phyloP scores from a whole-genome alignment of 2,888 invertebrate species.

The Nymphalis c-album region DNA sequence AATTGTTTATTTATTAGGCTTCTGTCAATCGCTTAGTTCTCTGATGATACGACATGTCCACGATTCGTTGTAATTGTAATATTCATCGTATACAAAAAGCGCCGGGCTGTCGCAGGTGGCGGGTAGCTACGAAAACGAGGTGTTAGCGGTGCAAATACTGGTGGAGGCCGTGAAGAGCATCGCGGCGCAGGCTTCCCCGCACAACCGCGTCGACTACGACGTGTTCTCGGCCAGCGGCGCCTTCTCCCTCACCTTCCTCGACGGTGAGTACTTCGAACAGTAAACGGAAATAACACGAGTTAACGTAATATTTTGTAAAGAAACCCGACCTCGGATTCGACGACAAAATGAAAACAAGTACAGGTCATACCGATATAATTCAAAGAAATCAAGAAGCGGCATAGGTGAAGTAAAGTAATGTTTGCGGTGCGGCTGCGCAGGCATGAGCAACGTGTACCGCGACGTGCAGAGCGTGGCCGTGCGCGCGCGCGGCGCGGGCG shows the following conservation, averaged over 20 bases:
- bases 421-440: slow-evolving; percentile 43
- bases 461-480: slow-evolving; percentile 91
- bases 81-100: not conserved
- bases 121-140: slow-evolving; percentile 92
- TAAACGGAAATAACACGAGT: too few relatives aligned
- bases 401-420: not conserved
- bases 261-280: slow-evolving; percentile 60
- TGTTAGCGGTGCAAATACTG: slow-evolving; percentile 83
- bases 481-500: slow-evolving; percentile 65
- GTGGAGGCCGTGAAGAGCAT: slow-evolving; percentile 78
- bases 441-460: slow-evolving; percentile 91
- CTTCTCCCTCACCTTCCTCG: slow-evolving; percentile 88
- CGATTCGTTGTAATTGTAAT: too few relatives aligned
- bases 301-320: too few relatives aligned
- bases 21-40: too few relatives aligned
- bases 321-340: too few relatives aligned
- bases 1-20: too few relatives aligned
- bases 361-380: too few relatives aligned
- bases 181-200: slow-evolving; percentile 73
- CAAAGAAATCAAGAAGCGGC: too few relatives aligned
- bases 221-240: slow-evolving; percentile 86
- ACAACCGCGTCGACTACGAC: slow-evolving; percentile 84
- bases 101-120: slow-evolving; percentile 55
- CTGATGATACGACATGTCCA: too few relatives aligned
- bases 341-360: too few relatives aligned